These are phyloP conservation scores for Philantomba maxwellii DNA, from an alignment of 2,113 vertebrate species.

Conservation along the genomic window DNA sequence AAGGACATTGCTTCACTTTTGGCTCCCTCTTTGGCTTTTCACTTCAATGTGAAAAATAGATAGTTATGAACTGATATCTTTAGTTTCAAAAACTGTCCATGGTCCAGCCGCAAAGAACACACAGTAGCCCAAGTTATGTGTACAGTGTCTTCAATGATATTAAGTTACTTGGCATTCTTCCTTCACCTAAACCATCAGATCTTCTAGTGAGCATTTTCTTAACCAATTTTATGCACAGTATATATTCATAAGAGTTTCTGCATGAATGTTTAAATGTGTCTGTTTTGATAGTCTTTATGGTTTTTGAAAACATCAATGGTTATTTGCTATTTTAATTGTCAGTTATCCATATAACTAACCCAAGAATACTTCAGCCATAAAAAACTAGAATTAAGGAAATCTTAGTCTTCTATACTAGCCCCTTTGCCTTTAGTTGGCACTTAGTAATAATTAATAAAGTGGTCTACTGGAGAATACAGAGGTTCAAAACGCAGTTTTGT, in stretches of 20 bases:
- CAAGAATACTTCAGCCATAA: constrained; percentile 24
- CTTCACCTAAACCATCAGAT: background rate
- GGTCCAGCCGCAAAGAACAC: background rate
- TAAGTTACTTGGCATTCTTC: background rate
- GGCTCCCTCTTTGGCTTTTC: background rate
- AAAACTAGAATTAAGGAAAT: constrained; percentile 10
- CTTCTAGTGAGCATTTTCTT: background rate
- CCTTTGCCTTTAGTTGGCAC: background rate
- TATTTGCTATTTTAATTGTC: constrained; percentile 28
- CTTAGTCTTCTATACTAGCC: background rate
- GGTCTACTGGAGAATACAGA: background rate
- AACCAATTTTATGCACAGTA: background rate
- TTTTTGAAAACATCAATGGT: constrained; percentile 12
- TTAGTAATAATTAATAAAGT: background rate
- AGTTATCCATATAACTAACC: background rate
- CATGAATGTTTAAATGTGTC: background rate
- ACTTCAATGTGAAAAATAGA: background rate
- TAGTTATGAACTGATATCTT: background rate
- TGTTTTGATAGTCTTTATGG: background rate
- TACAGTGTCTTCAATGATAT: background rate
- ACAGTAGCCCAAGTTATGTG: background rate
- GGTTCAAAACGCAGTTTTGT: background rate
- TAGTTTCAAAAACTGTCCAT: background rate
- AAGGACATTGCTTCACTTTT: background rate
- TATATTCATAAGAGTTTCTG: background rate